Base-by-base conservation (phyloP, 2,888 invertebrate genomes). In the Theretra japonica region DNA sequence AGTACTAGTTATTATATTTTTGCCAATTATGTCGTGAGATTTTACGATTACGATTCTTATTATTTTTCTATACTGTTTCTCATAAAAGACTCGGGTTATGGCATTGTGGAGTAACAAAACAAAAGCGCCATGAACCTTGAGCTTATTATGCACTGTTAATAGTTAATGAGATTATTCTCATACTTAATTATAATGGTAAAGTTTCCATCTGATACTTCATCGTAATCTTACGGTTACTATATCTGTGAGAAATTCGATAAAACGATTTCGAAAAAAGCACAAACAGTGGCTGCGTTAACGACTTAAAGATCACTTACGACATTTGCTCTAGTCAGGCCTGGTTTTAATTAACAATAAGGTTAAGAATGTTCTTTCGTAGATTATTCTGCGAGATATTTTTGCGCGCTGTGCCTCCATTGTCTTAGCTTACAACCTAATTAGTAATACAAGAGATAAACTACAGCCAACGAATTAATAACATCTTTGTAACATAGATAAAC, bases 351-450 rank as follows among this genome's bases (percentile, higher is more conserved):
- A 79, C 77, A 86, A 81, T 82, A 81, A 82, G 79, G 76, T 79
- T 21, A 41, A 62, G 76, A 73, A 80, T 73, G 75, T 79, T 80
- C 69, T 81, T 81, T 76, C 81, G 79, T 77, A 80, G 80, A 82
- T 79, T 81, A 78, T 80, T 79, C 75, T 78, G 78, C 76, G 73
- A 41, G 59, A 71, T 53, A 50, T 41, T 77, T 75, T 77, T 53
- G 23, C 57, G 30, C 50, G 11, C 6, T 57, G 17, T 68, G 25
- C 17, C 11, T 68, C 30, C 80, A 83, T 84, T 86, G 83, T 86
- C 74, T 82, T 78, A 72, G 73, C 77, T 79, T 79, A 72, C 79
- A 80, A 72, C 76, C 82, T 84, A 83, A 85, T 87, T 85, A 84
- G 75, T 78, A 70, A 72, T 70, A 84, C 85, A 76, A 69, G 76